Percentiles rank a stretch among this genome's conserved stretches.
phyloP scores from a whole-genome alignment of 2,888 invertebrate genomes.

The Anagyrus pseudococci region DNA sequence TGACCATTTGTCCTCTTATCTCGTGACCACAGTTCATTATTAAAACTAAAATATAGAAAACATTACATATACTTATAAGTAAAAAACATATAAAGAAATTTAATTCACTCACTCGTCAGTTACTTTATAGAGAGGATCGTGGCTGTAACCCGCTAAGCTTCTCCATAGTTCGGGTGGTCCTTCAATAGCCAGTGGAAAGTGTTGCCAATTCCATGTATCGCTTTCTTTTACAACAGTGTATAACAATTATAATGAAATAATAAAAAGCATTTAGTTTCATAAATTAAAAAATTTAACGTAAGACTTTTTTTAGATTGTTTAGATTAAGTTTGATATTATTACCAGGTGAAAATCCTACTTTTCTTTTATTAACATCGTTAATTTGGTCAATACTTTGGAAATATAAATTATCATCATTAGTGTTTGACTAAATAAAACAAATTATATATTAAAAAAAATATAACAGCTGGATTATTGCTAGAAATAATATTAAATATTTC shows the following conservation, averaged over 20 bases:
- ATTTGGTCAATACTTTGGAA: neutral
- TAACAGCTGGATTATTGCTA: neutral
- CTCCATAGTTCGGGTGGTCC: slow-evolving; percentile 57
- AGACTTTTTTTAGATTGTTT: neutral
- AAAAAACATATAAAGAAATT: neutral
- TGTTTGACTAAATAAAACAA: neutral
- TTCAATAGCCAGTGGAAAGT: slow-evolving; percentile 55
- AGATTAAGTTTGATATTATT: neutral
- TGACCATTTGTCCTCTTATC: slow-evolving; percentile 15
- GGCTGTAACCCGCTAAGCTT: slow-evolving; percentile 52
- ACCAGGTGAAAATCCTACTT: slow-evolving; percentile 24
- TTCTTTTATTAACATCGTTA: slow-evolving; percentile 10
- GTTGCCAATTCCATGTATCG: slow-evolving; percentile 48
- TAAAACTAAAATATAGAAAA: slow-evolving; percentile 29
- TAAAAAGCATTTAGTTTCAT: neutral
- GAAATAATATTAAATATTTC: neutral
- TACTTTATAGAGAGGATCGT: slow-evolving; percentile 40
- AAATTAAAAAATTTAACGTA: neutral
- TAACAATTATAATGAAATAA: neutral
- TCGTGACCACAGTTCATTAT: slow-evolving; percentile 36
- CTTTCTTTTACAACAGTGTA: slow-evolving; percentile 24
- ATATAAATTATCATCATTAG: neutral
- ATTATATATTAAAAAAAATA: neutral
- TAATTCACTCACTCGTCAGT: slow-evolving; percentile 44
- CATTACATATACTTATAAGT: slow-evolving; percentile 7